Percentiles rank a stretch among this genome's conserved stretches.
Conservation (phyloP, 1,140 invertebrate genomes). For the Anadara kagoshimensis region DNA sequence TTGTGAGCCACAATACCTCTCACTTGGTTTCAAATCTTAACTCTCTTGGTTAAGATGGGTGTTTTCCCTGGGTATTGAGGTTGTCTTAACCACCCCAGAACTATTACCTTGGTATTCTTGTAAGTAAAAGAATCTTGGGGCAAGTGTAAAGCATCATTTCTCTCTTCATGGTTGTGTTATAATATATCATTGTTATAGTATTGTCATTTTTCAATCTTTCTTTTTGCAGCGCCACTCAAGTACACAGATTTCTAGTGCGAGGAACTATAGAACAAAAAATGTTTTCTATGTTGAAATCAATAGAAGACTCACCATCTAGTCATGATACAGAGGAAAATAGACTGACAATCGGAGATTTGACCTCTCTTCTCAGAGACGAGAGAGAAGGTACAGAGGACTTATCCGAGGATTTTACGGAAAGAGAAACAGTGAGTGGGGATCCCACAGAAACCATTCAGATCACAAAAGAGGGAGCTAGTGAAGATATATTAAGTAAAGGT, state of each 20-base stretch:
- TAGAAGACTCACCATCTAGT: conserved; percentile 44
- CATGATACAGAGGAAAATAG: conserved; percentile 56
- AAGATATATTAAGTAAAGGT: no score
- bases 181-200: no score
- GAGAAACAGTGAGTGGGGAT: no score
- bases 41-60: no score
- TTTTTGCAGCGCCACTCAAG: conserved; percentile 75
- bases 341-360: conserved; percentile 66
- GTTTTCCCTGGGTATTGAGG: no score
- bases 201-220: background rate
- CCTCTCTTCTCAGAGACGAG: conserved; percentile 60
- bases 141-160: background rate
- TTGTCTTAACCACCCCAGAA: no score
- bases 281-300: conserved; percentile 67
- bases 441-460: no score
- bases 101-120: no score
- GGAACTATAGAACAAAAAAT: conserved; percentile 84
- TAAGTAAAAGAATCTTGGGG: background rate
- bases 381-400: conserved; percentile 15
- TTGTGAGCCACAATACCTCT: no score
- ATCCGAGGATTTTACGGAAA: conserved; percentile 19
- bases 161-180: background rate
- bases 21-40: no score
- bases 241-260: conserved; percentile 82
- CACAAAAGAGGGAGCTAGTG: no score